Conservation (phyloP, 1,140 invertebrate species). For the Magallana ariakensis region DNA sequence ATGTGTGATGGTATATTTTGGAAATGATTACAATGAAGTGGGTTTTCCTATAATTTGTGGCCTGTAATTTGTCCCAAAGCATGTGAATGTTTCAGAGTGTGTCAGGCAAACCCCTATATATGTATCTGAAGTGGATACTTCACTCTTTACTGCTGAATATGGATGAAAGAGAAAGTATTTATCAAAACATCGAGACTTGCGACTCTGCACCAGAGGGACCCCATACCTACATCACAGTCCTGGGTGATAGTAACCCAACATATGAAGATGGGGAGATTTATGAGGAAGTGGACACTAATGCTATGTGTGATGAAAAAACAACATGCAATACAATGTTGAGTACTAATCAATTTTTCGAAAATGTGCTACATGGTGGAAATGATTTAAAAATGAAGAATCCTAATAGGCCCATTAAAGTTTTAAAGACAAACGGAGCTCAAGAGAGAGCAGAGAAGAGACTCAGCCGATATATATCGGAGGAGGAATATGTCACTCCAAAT, state of each 20-base stretch:
- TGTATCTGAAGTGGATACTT: constrained; percentile 31
- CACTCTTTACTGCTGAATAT: background rate
- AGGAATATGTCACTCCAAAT: constrained; percentile 12
- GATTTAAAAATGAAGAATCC: background rate
- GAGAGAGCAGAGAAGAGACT: background rate
- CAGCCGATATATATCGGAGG: constrained; percentile 13
- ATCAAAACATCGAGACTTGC: background rate
- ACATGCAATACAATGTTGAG: background rate
- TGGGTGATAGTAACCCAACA: background rate
- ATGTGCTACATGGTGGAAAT: background rate
- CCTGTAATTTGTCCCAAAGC: no score
- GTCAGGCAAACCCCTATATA: background rate
- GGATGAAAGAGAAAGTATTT: constrained; percentile 14
- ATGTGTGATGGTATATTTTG: background rate
- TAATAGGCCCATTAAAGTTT: background rate
- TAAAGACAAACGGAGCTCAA: background rate
- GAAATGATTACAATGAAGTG: background rate
- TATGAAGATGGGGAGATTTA: background rate
- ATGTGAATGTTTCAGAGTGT: background rate
- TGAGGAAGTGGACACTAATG: background rate
- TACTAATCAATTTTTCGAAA: background rate
- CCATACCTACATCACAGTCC: background rate
- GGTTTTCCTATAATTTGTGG: background rate
- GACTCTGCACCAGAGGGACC: background rate
- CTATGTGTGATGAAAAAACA: background rate